Base-by-base conservation (phyloP, 2,888 invertebrate genomes). In the Netelia inedita region DNA sequence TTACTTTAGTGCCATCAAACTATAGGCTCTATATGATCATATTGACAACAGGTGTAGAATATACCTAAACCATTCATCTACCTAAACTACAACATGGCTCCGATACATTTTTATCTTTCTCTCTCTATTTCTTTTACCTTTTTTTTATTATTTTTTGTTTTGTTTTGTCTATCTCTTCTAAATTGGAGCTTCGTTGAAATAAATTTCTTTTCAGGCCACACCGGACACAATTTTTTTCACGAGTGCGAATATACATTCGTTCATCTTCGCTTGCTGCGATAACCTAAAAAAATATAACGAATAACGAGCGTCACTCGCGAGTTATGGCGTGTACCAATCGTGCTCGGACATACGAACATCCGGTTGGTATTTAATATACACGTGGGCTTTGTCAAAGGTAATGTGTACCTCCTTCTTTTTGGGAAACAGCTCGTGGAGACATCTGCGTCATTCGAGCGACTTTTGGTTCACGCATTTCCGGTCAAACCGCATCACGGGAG, bases 11-110 rank as follows among this genome's bases (percentile, higher is more conserved):
- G 88, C 89, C 90, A 88, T 89, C 75, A 87, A 88, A 87, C 84
- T 90, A 87, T 91, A 90, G 92, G 90, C 89, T 91, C 91, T 91
- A 93, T 92, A 93, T 91, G 87, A 91, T 91, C 89, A 90, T 93
- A 93, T 93, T 92, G 92, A 93, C 92, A 92, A 93, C 91, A 91
- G 90, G 90, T 91, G 89, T 90, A 90, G 90, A 89, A 87, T 89
- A 90, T 89, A 89, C 83, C 89, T 92, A 91, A 90, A 90, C 88
- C 73, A 91, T 86, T 91, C 89, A 88, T 89, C 91, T 92, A 92
- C 88, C 90, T 93, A 92, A 90, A 88, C 88, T 92, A 92, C 90
- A 92, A 91, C 76, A 83, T 79, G 81, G 85, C 81, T 84, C 79
- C 63, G 74, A 79, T 74, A 35, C 57, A 65, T 55, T 23, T 46